These are phyloP conservation scores for Caenorhabditis parvicauda DNA, from an alignment of 2,888 invertebrate species.

Conservation along the genomic window DNA sequence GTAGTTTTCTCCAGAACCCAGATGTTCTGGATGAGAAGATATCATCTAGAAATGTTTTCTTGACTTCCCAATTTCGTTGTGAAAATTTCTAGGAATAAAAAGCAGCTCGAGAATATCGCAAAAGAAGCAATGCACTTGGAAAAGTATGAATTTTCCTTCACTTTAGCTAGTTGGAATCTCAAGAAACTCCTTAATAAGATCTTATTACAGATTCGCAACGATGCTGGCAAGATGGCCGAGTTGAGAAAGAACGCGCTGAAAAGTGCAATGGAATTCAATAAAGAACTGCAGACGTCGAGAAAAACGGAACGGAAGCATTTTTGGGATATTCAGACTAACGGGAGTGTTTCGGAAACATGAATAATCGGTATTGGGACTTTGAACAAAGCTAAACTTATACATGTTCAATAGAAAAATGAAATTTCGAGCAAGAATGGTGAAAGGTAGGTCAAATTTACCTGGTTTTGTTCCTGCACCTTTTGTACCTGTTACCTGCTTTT, in stretches of 20 bases:
- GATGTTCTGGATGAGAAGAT: too few species aligned
- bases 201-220: constrained; percentile 18
- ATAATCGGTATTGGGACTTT: not conserved
- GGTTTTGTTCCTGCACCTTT: not conserved
- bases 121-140: too few species aligned
- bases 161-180: too few species aligned
- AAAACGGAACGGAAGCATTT: constrained; percentile 22
- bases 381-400: too few species aligned
- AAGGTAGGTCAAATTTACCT: constrained; percentile 70
- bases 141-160: too few species aligned
- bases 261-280: constrained; percentile 22
- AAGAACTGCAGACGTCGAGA: constrained; percentile 17
- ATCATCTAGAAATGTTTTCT: not conserved
- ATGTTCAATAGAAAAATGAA: too few species aligned
- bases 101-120: too few species aligned
- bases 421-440: constrained; percentile 78
- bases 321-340: constrained; percentile 33
- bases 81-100: too few species aligned
- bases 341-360: constrained; percentile 3
- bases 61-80: too few species aligned
- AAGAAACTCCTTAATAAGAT: not conserved
- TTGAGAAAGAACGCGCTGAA: constrained; percentile 11
- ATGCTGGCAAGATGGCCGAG: constrained; percentile 21
- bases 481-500: too few species aligned
- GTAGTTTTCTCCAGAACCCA: too few species aligned